Evolutionary conservation across 2,888 invertebrate species (phyloP).

Genomic region (Pristionchus mayeri): DNA sequence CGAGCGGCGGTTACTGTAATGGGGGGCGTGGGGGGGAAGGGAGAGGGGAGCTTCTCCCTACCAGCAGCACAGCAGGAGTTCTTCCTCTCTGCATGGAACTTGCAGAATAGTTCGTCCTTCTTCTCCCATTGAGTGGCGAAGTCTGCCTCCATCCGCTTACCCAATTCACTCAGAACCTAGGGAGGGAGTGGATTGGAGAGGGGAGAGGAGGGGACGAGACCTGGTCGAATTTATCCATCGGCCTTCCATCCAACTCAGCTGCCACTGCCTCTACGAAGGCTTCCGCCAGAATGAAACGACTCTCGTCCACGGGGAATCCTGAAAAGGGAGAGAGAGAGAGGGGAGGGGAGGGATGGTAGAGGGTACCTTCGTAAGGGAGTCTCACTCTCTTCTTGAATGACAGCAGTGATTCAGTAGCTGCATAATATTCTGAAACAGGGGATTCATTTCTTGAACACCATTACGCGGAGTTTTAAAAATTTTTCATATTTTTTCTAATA

Average conservation of each 20-base stretch:
- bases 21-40: too few species aligned
- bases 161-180: conserved; percentile 44
- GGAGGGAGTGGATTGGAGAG: background rate
- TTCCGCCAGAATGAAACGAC: conserved; percentile 63
- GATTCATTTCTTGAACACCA: too few species aligned
- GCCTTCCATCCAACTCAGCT: conserved; percentile 44
- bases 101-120: conserved; percentile 56
- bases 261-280: conserved; percentile 67
- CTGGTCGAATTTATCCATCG: conserved; percentile 38
- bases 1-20: conserved; percentile 59
- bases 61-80: conserved; percentile 50
- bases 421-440: too few species aligned
- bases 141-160: conserved; percentile 36
- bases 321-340: background rate
- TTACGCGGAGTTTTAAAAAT: too few species aligned
- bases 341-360: background rate
- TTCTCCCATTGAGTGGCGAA: conserved; percentile 56
- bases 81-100: conserved; percentile 21
- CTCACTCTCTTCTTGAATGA: conserved; percentile 49
- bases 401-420: conserved; percentile 30
- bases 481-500: too few species aligned
- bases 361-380: conserved; percentile 44
- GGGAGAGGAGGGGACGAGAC: background rate
- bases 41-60: too few species aligned
- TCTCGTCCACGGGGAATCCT: conserved; percentile 60